Evolutionary conservation across 2,888 invertebrate genomes (phyloP).

Genomic region (Habrosyne pyritoides): DNA sequence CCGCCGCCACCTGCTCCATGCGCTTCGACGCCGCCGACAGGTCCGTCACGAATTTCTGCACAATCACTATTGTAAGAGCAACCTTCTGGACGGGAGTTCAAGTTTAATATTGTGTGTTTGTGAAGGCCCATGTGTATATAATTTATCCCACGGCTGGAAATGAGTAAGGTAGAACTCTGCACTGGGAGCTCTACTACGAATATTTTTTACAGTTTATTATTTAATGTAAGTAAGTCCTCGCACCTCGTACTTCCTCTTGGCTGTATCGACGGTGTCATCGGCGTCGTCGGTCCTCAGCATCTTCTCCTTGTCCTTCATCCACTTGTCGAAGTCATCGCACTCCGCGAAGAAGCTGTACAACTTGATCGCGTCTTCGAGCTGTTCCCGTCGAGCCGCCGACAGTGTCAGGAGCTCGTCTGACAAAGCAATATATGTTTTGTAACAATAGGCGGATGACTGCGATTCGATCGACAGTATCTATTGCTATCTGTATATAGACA

Average conservation of each 20-base stretch:
- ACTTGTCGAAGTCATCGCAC: constrained; percentile 98
- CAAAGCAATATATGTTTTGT: not conserved
- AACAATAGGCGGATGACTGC: no score
- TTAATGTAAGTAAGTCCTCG: no score
- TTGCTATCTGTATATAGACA: no score
- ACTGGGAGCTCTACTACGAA: no score
- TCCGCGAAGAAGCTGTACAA: constrained; percentile 97
- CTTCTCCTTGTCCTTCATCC: constrained; percentile 98
- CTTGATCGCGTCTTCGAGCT: constrained; percentile 95
- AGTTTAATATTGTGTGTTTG: no score
- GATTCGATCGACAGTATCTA: no score
- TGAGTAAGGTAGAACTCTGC: no score
- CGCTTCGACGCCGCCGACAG: constrained; percentile 96
- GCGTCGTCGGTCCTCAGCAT: constrained; percentile 92
- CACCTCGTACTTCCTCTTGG: constrained; percentile 96
- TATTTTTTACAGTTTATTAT: no score
- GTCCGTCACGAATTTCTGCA: constrained; percentile 95
- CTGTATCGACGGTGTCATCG: constrained; percentile 94
- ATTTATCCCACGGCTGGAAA: no score
- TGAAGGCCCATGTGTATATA: no score
- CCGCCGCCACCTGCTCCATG: constrained; percentile 93
- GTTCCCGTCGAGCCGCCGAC: constrained; percentile 90
- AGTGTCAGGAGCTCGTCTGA: constrained; percentile 89
- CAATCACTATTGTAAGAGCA: no score
- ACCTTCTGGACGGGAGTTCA: no score